These are phyloP conservation scores for Zophobas morio DNA, from an alignment of 1,140 invertebrate species.

Conservation along the genomic window DNA sequence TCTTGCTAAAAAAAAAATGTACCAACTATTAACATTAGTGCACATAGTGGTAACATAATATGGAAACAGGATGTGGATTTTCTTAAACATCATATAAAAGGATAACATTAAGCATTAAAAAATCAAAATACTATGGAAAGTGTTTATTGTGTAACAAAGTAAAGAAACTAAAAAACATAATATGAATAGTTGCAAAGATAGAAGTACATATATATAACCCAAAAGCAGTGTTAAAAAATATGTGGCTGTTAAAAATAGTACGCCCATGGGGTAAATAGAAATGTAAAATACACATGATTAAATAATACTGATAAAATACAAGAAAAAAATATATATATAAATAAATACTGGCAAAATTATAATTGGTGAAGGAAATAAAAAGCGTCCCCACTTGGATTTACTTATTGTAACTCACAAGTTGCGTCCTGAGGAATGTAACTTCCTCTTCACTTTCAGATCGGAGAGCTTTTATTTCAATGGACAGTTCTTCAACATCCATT, in stretches of 20 bases:
- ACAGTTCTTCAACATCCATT: conserved; percentile 77
- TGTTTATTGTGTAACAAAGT: conserved; percentile 21
- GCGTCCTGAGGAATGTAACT: conserved; percentile 73
- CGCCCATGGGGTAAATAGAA: background rate
- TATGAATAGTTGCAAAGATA: background rate
- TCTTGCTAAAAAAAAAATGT: conserved; percentile 59
- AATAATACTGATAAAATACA: background rate
- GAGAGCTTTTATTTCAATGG: conserved; percentile 74
- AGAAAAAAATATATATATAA: conserved; percentile 2
- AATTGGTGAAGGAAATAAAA: conserved; percentile 24
- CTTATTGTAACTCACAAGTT: conserved; percentile 75
- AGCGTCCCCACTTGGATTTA: conserved; percentile 15
- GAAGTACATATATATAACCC: conserved; percentile 13
- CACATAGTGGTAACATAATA: background rate
- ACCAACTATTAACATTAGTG: background rate
- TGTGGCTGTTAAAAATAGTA: conserved; percentile 5
- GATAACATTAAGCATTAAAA: conserved; percentile 10
- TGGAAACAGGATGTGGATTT: background rate
- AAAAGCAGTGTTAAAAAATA: conserved; percentile 22
- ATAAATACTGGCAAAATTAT: conserved; percentile 9
- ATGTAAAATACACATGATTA: background rate
- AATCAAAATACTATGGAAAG: conserved; percentile 44
- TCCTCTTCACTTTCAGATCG: conserved; percentile 75
- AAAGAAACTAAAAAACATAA: background rate
- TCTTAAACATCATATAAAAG: background rate